Base-by-base conservation (phyloP, 1,140 invertebrate species). In the Drosophila bifasciata region DNA sequence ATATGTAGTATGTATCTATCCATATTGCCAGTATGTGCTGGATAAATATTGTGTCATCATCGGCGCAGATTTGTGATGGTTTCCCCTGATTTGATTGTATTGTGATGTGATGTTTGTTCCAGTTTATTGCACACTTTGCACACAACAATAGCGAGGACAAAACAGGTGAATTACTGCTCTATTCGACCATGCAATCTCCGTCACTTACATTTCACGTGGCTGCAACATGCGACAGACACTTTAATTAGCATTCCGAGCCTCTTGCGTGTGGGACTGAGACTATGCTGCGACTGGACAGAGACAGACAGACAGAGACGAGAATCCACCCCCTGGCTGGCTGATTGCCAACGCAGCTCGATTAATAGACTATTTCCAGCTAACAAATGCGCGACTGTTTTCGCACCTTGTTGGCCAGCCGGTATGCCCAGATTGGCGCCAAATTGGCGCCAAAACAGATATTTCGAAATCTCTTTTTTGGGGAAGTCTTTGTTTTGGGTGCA, bases 51-150 rank as follows among this genome's bases (percentile, higher is more conserved):
- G 41, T 68, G 63, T 48, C 63, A 56, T 32, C 62, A 13, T 6
- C 5, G 11, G 13, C 21, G 13, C 7, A 16, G 1, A 6, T n/a
- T 36, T 21, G 53, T 48, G 13, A 41, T 73, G 36, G 62, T 61
- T 77, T 32, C 17, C 39, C 50, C 48, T 46, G 53, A 50, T 55
- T 4, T 36, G 32, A 40, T 50, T 40, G 39, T 40, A 36, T 36
- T 48, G 64, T 9, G 43, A 45, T 48, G 64, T 9, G 43, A 45
- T 68, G 15, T 51, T 28, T 69, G 81, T 85, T 85, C 68, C 69
- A 77, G 69, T 75, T 75, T 74, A 80, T 59, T 77, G 76, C 73
- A 81, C 77, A 85, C 56, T 67, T 73, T 40, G 62, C 50, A 16
- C 50, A 16, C 62, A 52, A 52, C 43, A 52, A 28, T 28, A 41